These are phyloP conservation scores for Sebastes minor DNA, from an alignment of 2,797 vertebrate species.

Conservation along the genomic window DNA sequence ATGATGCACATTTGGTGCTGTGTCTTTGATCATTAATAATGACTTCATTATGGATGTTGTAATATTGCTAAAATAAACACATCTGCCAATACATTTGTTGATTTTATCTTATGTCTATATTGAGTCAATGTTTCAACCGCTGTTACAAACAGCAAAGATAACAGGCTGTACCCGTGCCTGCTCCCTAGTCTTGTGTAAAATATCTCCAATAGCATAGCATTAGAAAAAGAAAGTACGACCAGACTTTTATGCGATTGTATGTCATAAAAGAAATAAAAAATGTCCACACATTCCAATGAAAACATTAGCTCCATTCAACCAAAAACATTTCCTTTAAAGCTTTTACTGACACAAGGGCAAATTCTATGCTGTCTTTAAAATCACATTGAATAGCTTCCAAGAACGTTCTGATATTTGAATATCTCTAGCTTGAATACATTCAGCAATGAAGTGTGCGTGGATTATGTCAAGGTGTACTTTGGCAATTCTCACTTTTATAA, in stretches of 20 bases:
- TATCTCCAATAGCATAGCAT: not conserved
- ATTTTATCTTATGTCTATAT: not conserved
- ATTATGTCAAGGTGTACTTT: not conserved
- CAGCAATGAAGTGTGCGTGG: not conserved
- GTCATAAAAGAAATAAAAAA: not conserved
- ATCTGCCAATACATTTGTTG: not conserved
- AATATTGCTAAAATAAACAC: not conserved
- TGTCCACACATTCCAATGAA: not conserved
- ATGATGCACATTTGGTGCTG: not conserved
- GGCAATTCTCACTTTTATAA: not conserved
- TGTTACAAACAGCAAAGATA: not conserved
- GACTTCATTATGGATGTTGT: too few relatives aligned
- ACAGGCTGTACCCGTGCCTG: not conserved
- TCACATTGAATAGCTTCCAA: not conserved
- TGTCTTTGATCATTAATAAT: not conserved
- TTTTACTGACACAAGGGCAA: not conserved
- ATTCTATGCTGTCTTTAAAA: not conserved
- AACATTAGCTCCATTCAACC: not conserved
- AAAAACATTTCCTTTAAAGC: not conserved
- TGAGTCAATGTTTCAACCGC: not conserved
- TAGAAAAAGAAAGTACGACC: not conserved
- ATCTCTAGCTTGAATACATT: not conserved
- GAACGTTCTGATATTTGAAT: not conserved
- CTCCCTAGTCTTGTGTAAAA: not conserved
- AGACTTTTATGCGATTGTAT: not conserved